phyloP scores from a whole-genome alignment of 2,888 invertebrate species.

The Drosophila ochracea region DNA sequence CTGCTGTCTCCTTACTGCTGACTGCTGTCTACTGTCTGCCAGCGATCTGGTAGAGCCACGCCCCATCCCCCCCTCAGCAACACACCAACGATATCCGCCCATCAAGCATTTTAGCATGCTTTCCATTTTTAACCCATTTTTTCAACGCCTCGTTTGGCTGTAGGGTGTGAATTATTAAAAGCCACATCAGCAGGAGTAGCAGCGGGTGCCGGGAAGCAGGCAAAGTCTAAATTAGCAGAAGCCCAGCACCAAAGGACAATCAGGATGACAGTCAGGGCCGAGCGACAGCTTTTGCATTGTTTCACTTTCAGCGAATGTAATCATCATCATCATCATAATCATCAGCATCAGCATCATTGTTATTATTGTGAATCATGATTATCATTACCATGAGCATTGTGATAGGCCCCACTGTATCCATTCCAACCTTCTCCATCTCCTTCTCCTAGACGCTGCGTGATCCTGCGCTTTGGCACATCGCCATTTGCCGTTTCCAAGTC shows the following conservation, averaged over 20 bases:
- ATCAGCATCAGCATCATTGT: constrained; percentile 46
- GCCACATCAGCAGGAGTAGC: constrained; percentile 47
- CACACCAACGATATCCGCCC: constrained; percentile 12
- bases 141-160: constrained; percentile 51
- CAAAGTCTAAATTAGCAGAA: constrained; percentile 74
- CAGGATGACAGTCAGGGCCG: constrained; percentile 24
- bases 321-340: constrained; percentile 49
- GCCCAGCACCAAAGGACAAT: constrained; percentile 41
- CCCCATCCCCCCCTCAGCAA: not conserved
- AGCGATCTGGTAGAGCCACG: constrained; percentile 1
- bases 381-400: constrained; percentile 58
- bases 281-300: constrained; percentile 57
- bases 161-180: constrained; percentile 79
- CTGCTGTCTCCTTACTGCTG: constrained; percentile 5
- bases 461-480: constrained; percentile 39
- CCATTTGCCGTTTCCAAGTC: constrained; percentile 57
- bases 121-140: constrained; percentile 73
- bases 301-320: constrained; percentile 74
- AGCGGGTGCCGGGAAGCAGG: constrained; percentile 6
- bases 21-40: constrained; percentile 5
- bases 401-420: constrained; percentile 33
- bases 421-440: not conserved
- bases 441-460: not conserved
- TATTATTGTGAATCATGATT: constrained; percentile 41
- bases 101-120: constrained; percentile 22